Percentiles rank a stretch among this genome's conserved stretches.
These are phyloP conservation scores for Agelas oroides DNA, from an alignment of 37 sponge, comb jelly and placozoan species.

Conservation along the genomic window DNA sequence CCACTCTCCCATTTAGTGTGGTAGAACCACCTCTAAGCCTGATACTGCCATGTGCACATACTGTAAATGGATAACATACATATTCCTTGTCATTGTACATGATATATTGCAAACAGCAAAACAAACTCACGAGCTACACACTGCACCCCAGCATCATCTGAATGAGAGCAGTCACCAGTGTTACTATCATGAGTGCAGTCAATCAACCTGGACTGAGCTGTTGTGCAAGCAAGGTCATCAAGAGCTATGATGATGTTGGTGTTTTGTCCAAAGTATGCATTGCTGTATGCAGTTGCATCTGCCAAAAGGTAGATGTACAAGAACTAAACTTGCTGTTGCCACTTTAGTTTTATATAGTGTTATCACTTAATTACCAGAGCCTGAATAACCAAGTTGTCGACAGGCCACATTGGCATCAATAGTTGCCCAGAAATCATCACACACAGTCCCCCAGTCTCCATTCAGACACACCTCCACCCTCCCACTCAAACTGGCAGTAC, in stretches of 20 bases:
- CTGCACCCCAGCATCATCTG: slow-evolving; percentile 23
- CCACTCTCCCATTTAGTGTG: too few species aligned
- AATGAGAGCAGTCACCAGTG: slow-evolving; percentile 25
- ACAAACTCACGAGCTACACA: too few species aligned
- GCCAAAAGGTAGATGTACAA: too few species aligned
- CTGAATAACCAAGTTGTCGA: background rate
- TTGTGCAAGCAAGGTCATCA: slow-evolving; percentile 21
- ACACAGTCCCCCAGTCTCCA: slow-evolving; percentile 60
- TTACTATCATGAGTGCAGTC: slow-evolving; percentile 8
- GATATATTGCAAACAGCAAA: too few species aligned
- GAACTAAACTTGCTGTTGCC: too few species aligned
- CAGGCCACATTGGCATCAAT: slow-evolving; percentile 2
- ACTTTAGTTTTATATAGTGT: too few species aligned
- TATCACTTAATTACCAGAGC: too few species aligned
- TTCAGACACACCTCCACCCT: slow-evolving; percentile 58
- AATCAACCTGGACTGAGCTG: slow-evolving; percentile 5
- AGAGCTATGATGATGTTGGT: background rate
- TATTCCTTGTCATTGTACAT: too few species aligned
- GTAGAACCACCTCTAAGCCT: too few species aligned
- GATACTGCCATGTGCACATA: background rate
- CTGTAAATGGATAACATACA: background rate
- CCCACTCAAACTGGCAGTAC: slow-evolving; percentile 30
- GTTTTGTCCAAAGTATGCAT: background rate
- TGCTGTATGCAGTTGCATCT: background rate
- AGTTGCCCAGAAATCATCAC: slow-evolving; percentile 42